phyloP scores from a whole-genome alignment of 2,113 vertebrate genomes.

The Neotoma lepida region DNA sequence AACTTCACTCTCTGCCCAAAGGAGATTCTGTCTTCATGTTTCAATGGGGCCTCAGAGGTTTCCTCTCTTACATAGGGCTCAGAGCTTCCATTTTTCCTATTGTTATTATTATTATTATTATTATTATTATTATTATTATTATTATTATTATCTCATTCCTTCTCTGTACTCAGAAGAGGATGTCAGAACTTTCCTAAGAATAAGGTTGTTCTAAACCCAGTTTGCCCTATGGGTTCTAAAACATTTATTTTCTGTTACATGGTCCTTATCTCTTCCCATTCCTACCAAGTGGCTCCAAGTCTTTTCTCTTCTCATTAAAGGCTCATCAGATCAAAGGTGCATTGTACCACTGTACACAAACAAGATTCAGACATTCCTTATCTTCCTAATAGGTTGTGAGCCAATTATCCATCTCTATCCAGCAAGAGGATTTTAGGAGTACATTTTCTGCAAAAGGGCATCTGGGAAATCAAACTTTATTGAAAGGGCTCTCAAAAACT shows the following conservation, averaged over 20 bases:
- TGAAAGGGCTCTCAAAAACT: background rate
- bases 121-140: too few species aligned
- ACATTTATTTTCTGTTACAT: background rate
- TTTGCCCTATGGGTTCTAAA: background rate
- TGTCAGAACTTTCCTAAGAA: background rate
- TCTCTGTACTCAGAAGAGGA: accelerated
- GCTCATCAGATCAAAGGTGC: background rate
- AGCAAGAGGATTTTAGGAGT: background rate
- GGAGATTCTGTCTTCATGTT: background rate
- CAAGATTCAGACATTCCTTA: background rate
- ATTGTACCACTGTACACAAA: background rate
- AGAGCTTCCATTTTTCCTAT: too few species aligned
- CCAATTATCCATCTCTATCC: too few species aligned
- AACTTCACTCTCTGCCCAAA: background rate
- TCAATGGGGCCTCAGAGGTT: background rate
- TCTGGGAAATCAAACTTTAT: background rate
- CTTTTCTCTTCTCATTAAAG: background rate
- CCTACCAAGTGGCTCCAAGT: background rate
- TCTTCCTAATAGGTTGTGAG: background rate
- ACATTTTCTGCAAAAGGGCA: background rate
- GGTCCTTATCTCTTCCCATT: background rate
- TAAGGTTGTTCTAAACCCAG: accelerated
- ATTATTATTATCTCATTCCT: too few species aligned
- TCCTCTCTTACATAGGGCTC: too few species aligned
- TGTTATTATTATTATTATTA: too few species aligned